Evolutionary conservation across 2,113 vertebrate species (phyloP), one percentile per base, ranked within the genome.

Genomic region (Psettodes erumei): DNA sequence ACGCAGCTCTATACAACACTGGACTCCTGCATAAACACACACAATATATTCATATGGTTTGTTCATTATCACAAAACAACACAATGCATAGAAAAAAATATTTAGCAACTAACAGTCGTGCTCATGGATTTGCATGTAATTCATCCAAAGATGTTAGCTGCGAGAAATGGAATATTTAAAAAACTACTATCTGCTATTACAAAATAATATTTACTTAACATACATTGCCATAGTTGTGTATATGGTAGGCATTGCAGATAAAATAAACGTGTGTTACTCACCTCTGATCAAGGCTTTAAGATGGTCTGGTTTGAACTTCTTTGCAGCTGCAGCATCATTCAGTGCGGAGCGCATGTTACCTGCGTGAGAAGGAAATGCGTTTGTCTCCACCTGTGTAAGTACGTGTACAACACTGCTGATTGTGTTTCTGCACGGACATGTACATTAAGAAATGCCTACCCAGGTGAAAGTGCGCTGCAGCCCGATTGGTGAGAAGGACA

Each of bases 281-380:
- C 98, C 98, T 95, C 98, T 94, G 33, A 96, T 45, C 59, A 98
- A 79, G 13, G 98, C 97, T 93, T 99, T 99, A 51, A 97, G 90
- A 43, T 98, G 97, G 61, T 91, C 92, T 32, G 97, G 96, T 82
- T 95, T 98, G 2, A 96, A 84, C 87, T 96, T 98, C 75, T 91
- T 96, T 13, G 97, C 97, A 64, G 95, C 92, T 5, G 62, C 73
- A 30, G 94, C 94, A 38, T 99, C 98, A 15, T 90, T 96, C 51
- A 98, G 93, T 32, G 97, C 95, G 55, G 97, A 99, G 12, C 96
- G 96, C 87, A 96, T 95, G 85, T 99, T 99, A 67, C 97, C 98
- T 99, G 85, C 68, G 27, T 28, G 1, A 55, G 13, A 66, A 38
- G 6, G 0, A 32, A 32, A 30, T 8, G 6, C 3, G n/a, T 13